Evolutionary conservation across 1,140 invertebrate genomes (phyloP).

Genomic region (Brachionus sp.): DNA sequence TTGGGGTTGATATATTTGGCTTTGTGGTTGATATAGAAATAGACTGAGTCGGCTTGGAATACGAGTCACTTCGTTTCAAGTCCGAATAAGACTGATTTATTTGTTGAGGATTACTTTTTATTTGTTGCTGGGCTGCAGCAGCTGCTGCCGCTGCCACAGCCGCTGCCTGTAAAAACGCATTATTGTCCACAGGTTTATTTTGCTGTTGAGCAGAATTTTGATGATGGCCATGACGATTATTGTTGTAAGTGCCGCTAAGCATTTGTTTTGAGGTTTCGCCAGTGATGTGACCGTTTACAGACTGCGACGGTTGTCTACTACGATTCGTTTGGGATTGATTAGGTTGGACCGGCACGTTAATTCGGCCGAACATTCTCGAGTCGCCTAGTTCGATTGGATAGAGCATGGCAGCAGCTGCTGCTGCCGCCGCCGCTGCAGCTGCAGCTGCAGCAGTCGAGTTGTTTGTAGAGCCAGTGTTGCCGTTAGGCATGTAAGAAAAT

Average conservation of each 20-base stretch:
- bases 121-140: slow-evolving; percentile 6
- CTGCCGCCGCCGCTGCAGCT: slow-evolving; percentile 4
- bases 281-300: neutral
- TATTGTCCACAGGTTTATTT: neutral
- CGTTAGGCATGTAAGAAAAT: neutral
- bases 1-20: neutral
- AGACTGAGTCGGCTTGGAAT: neutral
- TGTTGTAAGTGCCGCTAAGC: neutral
- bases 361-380: slow-evolving; percentile 40
- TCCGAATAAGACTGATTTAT: neutral
- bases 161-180: slow-evolving; percentile 24
- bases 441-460: neutral
- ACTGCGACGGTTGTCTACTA: neutral
- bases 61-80: neutral
- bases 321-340: neutral
- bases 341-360: slow-evolving; percentile 11
- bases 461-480: neutral
- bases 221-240: neutral
- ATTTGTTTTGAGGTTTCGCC: neutral
- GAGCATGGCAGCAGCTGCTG: slow-evolving; percentile 39
- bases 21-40: neutral
- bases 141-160: slow-evolving; percentile 22
- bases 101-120: neutral
- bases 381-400: slow-evolving; percentile 41
- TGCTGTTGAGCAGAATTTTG: neutral